Evolutionary conservation across 2,888 invertebrate species (phyloP), one percentile per base, ranked within the genome.

Genomic region (Meandrusa payeni): DNA sequence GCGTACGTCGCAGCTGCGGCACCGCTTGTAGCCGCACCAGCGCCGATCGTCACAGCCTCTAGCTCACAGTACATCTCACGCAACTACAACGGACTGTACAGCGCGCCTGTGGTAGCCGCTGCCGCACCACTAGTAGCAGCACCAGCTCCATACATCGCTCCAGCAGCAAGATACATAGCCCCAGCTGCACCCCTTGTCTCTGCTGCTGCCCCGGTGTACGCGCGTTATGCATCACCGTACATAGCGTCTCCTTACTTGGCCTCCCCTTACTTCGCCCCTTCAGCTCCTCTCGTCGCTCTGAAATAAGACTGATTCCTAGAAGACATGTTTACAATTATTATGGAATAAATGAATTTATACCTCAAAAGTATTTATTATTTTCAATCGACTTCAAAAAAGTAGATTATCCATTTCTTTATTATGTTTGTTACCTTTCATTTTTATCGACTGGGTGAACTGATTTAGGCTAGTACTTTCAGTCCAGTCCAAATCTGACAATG

Each of bases 11-110:
- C 71, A 2, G 52, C 76, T 0, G 64, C 75, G 2, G 61, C 68
- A 2, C 75, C 80, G 0, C 54, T 76, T 0, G 57, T 63, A 3
- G 60, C 66, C 33, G 65, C 56, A 10, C 82, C 83, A 1, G 89
- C 89, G 0, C 88, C 90, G 3, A 85, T 90, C 52, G 90, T 92
- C n/a, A 92, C 92, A 0, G 90, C 92, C 0, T 87, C 90, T 57
- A 91, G 92, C 71, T 90, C 90, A 5, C 91, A 92, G 68, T 90
- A 91, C 45, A 70, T 92, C 55, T 83, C 91, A 11, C 86, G 91
- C 52, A 91, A 91, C 64, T 89, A 90, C 76, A 91, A 92, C 55
- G 75, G 76, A 1, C 32, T 69, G 12, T 87, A 88, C 4, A 76
- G 89, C 0, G 76, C 85, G 48, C 77, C 86, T 5, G 69, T 81